Percentiles rank a stretch among this genome's conserved stretches.
Conservation (phyloP, 1,140 invertebrate species). For the Pogonognathellus flavescens region DNA sequence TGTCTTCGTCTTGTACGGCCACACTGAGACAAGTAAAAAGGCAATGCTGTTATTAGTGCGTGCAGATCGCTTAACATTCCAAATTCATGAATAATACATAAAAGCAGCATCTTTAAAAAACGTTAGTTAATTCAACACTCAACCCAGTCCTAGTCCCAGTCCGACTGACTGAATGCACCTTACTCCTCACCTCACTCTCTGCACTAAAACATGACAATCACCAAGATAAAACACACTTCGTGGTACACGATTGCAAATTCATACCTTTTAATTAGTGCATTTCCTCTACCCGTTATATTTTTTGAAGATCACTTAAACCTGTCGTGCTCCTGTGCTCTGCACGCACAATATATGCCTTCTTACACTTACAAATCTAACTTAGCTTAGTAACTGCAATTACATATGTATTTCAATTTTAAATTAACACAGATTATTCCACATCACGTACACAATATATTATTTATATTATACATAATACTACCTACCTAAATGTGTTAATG, state of each 20-base stretch:
- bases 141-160: neutral
- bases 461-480: no score
- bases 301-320: conserved; percentile 10
- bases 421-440: no score
- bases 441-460: no score
- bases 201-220: neutral
- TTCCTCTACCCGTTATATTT: conserved; percentile 1
- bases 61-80: neutral
- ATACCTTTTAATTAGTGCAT: conserved; percentile 35
- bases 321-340: neutral
- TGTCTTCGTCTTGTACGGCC: conserved; percentile 17
- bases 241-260: conserved; percentile 24
- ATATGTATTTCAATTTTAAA: no score
- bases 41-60: neutral
- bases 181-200: neutral
- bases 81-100: conserved; percentile 14
- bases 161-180: no score
- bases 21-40: neutral
- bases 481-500: no score
- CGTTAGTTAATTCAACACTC: neutral
- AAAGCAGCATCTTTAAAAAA: neutral
- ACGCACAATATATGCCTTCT: no score
- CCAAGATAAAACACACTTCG: neutral
- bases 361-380: no score
- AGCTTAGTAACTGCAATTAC: no score